These are phyloP conservation scores for Erynnis tages DNA, from an alignment of 2,888 invertebrate species.

Conservation along the genomic window DNA sequence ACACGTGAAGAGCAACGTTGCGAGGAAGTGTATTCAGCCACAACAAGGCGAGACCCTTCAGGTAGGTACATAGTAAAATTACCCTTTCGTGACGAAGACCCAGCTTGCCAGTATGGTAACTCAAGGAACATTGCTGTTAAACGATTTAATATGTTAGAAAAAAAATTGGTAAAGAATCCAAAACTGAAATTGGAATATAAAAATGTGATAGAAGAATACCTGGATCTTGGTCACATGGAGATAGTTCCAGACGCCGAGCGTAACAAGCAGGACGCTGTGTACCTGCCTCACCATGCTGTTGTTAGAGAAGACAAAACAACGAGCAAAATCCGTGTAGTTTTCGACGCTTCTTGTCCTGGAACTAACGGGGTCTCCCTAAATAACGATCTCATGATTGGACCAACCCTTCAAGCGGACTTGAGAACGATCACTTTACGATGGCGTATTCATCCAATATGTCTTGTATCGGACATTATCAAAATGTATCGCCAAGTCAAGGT, in stretches of 20 bases:
- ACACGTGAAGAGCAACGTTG: constrained; percentile 27
- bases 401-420: constrained; percentile 38
- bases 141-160: constrained; percentile 27
- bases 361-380: constrained; percentile 37
- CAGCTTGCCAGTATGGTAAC: constrained; percentile 17
- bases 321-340: constrained; percentile 39
- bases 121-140: constrained; percentile 21
- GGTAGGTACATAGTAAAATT: too few species aligned
- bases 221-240: constrained; percentile 32
- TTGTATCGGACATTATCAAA: constrained; percentile 41
- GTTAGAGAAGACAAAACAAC: constrained; percentile 36
- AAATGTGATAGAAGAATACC: constrained; percentile 32
- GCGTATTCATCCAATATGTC: constrained; percentile 32
- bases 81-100: constrained; percentile 26
- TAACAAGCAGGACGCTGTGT: constrained; percentile 23
- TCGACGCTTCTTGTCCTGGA: constrained; percentile 35
- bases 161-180: constrained; percentile 20
- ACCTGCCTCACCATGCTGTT: constrained; percentile 42
- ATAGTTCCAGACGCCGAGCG: constrained; percentile 17
- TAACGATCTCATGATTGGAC: constrained; percentile 35
- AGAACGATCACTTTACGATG: constrained; percentile 35
- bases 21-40: constrained; percentile 19
- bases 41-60: constrained; percentile 19
- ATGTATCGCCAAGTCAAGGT: too few species aligned
- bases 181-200: constrained; percentile 30